Evolutionary conservation across 2,113 vertebrate species (phyloP).

Genomic region (Nycticryphes semicollaris): DNA sequence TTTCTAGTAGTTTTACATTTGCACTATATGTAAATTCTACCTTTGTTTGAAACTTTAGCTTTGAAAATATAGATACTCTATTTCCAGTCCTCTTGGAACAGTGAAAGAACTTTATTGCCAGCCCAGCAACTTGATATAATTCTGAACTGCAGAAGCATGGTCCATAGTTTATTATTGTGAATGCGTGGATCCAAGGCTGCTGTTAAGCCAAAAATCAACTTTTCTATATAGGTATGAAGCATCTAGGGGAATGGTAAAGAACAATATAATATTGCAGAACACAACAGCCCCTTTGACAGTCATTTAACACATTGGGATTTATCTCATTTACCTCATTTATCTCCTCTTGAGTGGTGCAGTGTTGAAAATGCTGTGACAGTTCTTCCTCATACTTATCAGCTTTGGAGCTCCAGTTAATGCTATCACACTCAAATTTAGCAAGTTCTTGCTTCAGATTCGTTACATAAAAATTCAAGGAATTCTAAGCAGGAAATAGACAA

Average conservation of each 20-base stretch:
- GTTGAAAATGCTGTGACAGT: constrained; percentile 63
- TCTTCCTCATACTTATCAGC: constrained; percentile 62
- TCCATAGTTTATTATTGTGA: neutral
- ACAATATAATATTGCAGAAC: neutral
- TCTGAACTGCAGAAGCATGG: neutral
- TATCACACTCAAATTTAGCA: constrained; percentile 70
- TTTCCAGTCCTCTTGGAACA: neutral
- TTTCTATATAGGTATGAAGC: neutral
- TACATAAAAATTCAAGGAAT: constrained; percentile 73
- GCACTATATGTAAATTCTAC: neutral
- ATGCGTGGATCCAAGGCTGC: neutral
- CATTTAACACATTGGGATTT: neutral
- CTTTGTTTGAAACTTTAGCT: neutral
- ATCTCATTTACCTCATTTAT: constrained; percentile 79
- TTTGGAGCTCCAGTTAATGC: constrained; percentile 66
- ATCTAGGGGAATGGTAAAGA: neutral
- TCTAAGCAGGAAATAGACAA: constrained; percentile 61
- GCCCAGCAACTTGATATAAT: neutral
- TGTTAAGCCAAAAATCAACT: neutral
- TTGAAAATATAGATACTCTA: neutral
- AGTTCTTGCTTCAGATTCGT: constrained; percentile 79
- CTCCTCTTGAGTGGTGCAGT: constrained; percentile 73
- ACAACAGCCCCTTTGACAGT: neutral
- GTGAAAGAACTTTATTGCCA: neutral
- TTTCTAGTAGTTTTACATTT: neutral